phyloP scores from a whole-genome alignment of 2,797 vertebrate genomes.

The Scolopax bukidnonensis region DNA sequence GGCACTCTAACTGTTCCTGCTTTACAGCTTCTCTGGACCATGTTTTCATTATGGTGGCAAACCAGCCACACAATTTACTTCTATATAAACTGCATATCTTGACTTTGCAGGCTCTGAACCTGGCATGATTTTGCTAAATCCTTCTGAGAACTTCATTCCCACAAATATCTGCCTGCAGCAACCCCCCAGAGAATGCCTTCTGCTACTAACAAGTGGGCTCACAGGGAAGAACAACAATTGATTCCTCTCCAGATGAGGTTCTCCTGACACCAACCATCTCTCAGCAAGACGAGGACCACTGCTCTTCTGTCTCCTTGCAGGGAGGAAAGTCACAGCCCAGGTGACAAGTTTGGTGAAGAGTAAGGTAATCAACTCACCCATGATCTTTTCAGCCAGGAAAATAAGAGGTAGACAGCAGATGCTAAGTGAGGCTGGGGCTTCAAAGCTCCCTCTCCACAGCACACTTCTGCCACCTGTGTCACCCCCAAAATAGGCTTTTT shows the following conservation, averaged over 20 bases:
- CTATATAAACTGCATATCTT: neutral
- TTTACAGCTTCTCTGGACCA: neutral
- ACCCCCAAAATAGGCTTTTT: neutral
- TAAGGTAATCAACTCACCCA: neutral
- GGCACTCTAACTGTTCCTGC: neutral
- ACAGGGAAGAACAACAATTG: accelerated
- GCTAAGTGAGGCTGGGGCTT: neutral
- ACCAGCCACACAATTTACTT: neutral
- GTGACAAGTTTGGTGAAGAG: neutral
- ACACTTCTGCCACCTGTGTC: neutral
- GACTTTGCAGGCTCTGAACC: neutral
- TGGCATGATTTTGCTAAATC: neutral
- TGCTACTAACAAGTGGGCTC: neutral
- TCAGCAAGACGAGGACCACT: neutral
- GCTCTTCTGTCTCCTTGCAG: neutral
- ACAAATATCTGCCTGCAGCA: neutral
- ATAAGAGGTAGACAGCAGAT: neutral
- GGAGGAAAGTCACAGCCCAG: neutral
- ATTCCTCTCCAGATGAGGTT: neutral
- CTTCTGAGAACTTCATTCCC: neutral
- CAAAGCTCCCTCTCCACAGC: neutral
- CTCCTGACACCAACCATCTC: neutral
- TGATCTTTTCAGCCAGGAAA: neutral
- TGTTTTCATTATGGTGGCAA: neutral
- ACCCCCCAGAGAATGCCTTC: neutral